Evolutionary conservation across 2,113 vertebrate species (phyloP).

Genomic region (Sakesphorus luctuosus): DNA sequence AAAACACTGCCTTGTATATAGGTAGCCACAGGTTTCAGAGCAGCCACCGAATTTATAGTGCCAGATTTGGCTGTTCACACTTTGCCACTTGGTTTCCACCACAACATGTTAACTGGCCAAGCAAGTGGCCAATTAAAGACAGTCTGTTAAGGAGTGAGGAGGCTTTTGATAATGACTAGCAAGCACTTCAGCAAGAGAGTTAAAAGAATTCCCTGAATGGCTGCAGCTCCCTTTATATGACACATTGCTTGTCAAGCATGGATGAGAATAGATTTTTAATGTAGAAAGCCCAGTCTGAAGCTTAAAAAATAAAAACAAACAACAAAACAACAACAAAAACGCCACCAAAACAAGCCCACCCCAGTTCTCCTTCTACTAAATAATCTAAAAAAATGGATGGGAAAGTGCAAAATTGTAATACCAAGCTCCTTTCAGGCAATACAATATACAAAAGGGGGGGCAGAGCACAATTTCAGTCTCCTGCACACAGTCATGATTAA

Average conservation of each 20-base stretch:
- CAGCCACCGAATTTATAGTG: not conserved
- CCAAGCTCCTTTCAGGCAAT: not conserved
- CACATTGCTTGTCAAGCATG: not conserved
- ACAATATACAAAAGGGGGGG: not conserved
- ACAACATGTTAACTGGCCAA: not conserved
- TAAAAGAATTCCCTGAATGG: conserved; percentile 10
- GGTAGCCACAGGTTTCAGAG: conserved; percentile 11
- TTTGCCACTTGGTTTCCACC: conserved; percentile 52
- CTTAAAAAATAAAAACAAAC: not conserved
- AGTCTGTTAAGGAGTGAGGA: conserved; percentile 29
- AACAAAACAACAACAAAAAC: accelerated
- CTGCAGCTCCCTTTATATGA: not conserved
- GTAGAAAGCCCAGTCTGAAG: not conserved
- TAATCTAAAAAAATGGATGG: not conserved
- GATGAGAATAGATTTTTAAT: not conserved
- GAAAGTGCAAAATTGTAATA: not conserved
- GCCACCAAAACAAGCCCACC: not conserved
- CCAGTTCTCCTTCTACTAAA: not conserved
- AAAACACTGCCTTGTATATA: conserved; percentile 22
- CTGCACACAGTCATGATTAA: not conserved
- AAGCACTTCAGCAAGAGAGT: not conserved
- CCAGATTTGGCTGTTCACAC: conserved; percentile 23
- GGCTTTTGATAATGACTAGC: conserved; percentile 10
- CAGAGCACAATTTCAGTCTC: not conserved
- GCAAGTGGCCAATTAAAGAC: conserved; percentile 56